A percentile compares a stretch with the other conserved stretches of the same genome.
Conservation (phyloP, 2,113 vertebrate species). For the Ancistrus triradiatus region DNA sequence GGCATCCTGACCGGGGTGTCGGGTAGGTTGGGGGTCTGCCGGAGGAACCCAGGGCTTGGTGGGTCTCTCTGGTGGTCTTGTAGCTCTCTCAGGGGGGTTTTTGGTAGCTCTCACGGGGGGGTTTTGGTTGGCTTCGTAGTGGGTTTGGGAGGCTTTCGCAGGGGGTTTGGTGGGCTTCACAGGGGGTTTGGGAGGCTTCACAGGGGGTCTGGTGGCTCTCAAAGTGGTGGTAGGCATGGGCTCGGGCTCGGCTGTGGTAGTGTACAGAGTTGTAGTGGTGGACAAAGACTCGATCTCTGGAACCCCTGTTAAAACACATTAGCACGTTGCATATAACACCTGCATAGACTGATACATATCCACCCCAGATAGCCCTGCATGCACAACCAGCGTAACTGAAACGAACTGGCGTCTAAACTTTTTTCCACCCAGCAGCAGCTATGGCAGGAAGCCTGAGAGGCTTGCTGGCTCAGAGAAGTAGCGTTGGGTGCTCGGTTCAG, state of each 20-base stretch:
- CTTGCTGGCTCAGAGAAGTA: constrained; percentile 29
- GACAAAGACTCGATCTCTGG: constrained; percentile 65
- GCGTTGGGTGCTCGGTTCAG: constrained; percentile 45
- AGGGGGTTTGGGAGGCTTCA: constrained; percentile 20
- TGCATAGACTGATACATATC: too few species aligned
- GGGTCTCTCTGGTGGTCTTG: constrained; percentile 6
- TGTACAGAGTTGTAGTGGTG: constrained; percentile 45
- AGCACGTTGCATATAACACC: not conserved
- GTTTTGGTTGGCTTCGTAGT: not conserved
- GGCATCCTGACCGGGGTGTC: constrained; percentile 65
- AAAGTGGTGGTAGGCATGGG: constrained; percentile 23
- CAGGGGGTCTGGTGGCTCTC: not conserved
- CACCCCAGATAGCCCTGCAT: too few species aligned
- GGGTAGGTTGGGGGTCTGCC: constrained; percentile 61
- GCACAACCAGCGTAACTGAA: constrained; percentile 15
- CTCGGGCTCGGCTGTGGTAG: constrained; percentile 39
- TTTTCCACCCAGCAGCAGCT: constrained; percentile 44
- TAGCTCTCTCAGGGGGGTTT: constrained; percentile 14
- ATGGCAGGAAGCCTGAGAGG: constrained; percentile 14
- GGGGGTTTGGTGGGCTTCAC: not conserved
- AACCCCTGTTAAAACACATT: constrained; percentile 60
- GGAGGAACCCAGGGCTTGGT: constrained; percentile 43
- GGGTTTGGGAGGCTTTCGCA: constrained; percentile 12
- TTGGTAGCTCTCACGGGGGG: constrained; percentile 25
- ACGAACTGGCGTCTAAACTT: constrained; percentile 4